These are phyloP conservation scores for Eupeodes luniger DNA, from an alignment of 2,888 invertebrate species.

Conservation along the genomic window DNA sequence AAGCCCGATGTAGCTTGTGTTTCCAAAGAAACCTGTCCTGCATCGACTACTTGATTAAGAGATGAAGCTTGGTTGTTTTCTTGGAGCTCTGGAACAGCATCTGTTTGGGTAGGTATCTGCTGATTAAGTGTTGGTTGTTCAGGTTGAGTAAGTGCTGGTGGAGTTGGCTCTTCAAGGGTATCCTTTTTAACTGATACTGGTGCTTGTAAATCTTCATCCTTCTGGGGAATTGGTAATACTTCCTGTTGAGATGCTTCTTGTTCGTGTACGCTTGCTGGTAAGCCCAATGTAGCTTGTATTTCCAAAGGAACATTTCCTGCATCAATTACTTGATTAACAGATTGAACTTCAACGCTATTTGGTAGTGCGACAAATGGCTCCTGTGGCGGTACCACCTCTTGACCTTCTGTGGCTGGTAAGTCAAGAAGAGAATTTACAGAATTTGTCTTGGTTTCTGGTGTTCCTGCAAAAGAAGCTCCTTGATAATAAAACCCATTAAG, in stretches of 20 bases:
- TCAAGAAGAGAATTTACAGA: slow-evolving; percentile 1
- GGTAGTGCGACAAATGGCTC: not conserved
- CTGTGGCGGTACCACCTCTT: not conserved
- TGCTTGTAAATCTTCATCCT: not conserved
- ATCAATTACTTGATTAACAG: not conserved
- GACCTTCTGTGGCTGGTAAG: not conserved
- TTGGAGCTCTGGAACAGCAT: not conserved
- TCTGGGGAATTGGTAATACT: not conserved
- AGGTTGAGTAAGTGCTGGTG: too few relatives aligned
- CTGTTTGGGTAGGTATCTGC: not conserved
- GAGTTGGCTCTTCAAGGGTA: not conserved
- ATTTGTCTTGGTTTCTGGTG: not conserved
- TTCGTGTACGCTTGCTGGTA: not conserved
- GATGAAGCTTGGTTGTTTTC: not conserved
- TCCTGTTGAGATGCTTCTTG: not conserved
- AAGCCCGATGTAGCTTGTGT: not conserved
- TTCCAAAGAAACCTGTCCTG: not conserved
- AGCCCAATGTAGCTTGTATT: not conserved
- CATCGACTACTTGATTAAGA: not conserved
- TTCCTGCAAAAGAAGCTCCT: not conserved
- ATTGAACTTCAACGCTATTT: not conserved
- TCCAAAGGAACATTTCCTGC: not conserved
- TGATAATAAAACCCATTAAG: slow-evolving; percentile 9
- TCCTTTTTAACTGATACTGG: not conserved
- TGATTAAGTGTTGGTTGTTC: not conserved